Evolutionary conservation across 2,888 invertebrate species (phyloP).

Genomic region (Agrotis segetum): DNA sequence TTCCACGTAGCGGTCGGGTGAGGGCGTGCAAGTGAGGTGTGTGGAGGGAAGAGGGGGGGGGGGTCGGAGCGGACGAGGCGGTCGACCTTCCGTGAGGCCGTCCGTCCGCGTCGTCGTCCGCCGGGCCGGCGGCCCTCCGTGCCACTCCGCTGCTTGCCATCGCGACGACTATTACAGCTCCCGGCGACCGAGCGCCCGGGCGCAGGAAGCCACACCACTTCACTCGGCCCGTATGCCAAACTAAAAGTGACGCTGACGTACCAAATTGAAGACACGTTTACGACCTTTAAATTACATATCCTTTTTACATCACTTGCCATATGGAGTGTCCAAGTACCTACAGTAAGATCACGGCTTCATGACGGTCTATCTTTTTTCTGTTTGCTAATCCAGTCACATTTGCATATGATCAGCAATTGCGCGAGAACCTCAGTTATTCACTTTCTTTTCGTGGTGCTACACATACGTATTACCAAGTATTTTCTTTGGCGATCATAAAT

Average conservation of each 20-base stretch:
- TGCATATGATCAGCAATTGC: not conserved
- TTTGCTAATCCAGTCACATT: not conserved
- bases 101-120: slow-evolving; percentile 74
- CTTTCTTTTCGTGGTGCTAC: not conserved
- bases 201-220: slow-evolving; percentile 62
- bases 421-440: not conserved
- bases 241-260: slow-evolving; percentile 56
- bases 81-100: slow-evolving; percentile 90
- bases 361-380: slow-evolving; percentile 7
- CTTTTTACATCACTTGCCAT: slow-evolving; percentile 33
- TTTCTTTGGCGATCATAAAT: too few species aligned
- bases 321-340: not conserved
- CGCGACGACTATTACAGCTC: slow-evolving; percentile 65
- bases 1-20: slow-evolving; percentile 87
- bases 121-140: slow-evolving; percentile 74
- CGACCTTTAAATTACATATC: slow-evolving; percentile 37
- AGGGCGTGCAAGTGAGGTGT: slow-evolving; percentile 62
- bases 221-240: slow-evolving; percentile 60
- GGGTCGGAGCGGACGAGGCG: slow-evolving; percentile 75
- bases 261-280: slow-evolving; percentile 49
- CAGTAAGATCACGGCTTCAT: not conserved
- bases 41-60: slow-evolving; percentile 52
- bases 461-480: too few species aligned
- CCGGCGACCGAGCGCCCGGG: slow-evolving; percentile 54
- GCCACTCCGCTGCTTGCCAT: slow-evolving; percentile 80